Percentiles rank a stretch among this genome's conserved stretches.
These are phyloP conservation scores for Oscheius sp. DNA, from an alignment of 2,888 invertebrate genomes.

Conservation along the genomic window DNA sequence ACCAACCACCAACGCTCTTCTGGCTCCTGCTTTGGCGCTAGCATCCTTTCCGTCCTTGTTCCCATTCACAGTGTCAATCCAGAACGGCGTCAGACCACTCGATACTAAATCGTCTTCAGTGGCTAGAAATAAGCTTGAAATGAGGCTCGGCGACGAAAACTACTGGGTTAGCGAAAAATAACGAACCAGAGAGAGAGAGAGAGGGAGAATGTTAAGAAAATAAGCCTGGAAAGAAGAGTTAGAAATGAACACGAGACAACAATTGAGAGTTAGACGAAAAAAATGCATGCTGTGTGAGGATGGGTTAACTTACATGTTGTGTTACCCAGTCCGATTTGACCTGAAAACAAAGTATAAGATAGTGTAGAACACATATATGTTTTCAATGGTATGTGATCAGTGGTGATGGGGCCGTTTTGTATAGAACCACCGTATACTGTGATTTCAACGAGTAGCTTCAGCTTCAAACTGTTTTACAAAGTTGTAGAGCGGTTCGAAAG, in stretches of 20 bases:
- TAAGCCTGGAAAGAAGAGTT: not conserved
- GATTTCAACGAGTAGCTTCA: no score
- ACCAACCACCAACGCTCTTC: slow-evolving; percentile 41
- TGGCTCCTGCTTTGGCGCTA: slow-evolving; percentile 35
- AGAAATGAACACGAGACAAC: not conserved
- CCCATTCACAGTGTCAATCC: slow-evolving; percentile 37
- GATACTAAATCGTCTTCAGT: slow-evolving; percentile 40
- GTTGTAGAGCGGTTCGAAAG: no score
- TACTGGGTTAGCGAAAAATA: not conserved
- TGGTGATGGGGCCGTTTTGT: no score
- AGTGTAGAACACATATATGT: no score
- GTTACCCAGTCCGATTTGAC: slow-evolving; percentile 1
- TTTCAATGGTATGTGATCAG: no score
- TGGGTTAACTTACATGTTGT: slow-evolving; percentile 3
- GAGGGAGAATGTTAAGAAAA: not conserved
- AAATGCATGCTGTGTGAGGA: not conserved
- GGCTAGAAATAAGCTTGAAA: not conserved
- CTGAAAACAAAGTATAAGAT: not conserved
- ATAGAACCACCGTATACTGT: no score
- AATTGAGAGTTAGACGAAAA: not conserved
- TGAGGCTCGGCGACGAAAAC: not conserved
- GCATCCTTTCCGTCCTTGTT: slow-evolving; percentile 46
- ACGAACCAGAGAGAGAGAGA: no score
- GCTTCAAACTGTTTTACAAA: no score
- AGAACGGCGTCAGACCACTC: slow-evolving; percentile 48